Conservation (phyloP, 2,113 vertebrate genomes). For the human region GRCh38 chr2:238316001-238316500, state of each 20-base stretch:
- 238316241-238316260: neutral
- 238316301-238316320: rapidly evolving
- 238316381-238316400: neutral
- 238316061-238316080: neutral
- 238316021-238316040: neutral
- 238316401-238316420: neutral
- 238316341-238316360: neutral
- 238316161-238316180: neutral
- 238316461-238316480: neutral
- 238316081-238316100: neutral
- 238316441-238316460: neutral
- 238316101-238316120: too few species aligned
- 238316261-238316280: rapidly evolving
- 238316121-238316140: neutral
- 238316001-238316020: neutral
- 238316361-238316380: neutral
- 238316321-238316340: neutral
- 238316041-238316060: neutral
- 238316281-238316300: rapidly evolving
- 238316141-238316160: neutral
- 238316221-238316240: neutral
- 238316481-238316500: neutral
- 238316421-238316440: neutral
- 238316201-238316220: neutral
- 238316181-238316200: neutral